These are phyloP conservation scores for Chamaetylas fuelleborni DNA, from an alignment of 2,113 vertebrate genomes.

Conservation along the genomic window DNA sequence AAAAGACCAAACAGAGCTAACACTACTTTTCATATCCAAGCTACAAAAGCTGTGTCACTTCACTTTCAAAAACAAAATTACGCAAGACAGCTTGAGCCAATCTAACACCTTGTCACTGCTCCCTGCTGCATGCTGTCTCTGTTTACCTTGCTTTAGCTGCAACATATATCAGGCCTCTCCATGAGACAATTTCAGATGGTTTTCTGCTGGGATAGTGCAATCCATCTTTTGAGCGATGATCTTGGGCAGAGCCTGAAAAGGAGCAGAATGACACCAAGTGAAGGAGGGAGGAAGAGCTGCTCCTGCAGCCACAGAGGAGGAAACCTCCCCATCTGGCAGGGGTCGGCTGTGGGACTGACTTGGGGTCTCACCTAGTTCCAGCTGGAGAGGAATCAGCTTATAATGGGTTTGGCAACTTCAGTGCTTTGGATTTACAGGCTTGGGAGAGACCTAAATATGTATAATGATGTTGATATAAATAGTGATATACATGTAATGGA, in stretches of 20 bases:
- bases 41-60: conserved; percentile 19
- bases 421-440: background rate
- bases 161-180: conserved; percentile 28
- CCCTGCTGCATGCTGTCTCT: conserved; percentile 50
- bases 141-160: conserved; percentile 49
- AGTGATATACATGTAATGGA: background rate
- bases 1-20: background rate
- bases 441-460: background rate
- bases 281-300: background rate
- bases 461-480: background rate
- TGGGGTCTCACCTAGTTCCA: background rate
- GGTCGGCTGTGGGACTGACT: background rate
- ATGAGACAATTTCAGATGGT: conserved; percentile 3
- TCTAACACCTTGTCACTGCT: conserved; percentile 60
- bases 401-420: background rate
- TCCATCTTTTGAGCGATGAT: background rate
- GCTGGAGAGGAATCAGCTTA: background rate
- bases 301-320: background rate
- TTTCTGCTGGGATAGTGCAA: conserved; percentile 21
- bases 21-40: background rate
- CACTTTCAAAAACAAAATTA: conserved; percentile 45
- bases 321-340: background rate
- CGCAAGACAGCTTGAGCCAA: conserved; percentile 64
- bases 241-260: background rate
- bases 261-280: background rate